phyloP scores from a whole-genome alignment of 2,113 vertebrate genomes.

The Plotosus lineatus region DNA sequence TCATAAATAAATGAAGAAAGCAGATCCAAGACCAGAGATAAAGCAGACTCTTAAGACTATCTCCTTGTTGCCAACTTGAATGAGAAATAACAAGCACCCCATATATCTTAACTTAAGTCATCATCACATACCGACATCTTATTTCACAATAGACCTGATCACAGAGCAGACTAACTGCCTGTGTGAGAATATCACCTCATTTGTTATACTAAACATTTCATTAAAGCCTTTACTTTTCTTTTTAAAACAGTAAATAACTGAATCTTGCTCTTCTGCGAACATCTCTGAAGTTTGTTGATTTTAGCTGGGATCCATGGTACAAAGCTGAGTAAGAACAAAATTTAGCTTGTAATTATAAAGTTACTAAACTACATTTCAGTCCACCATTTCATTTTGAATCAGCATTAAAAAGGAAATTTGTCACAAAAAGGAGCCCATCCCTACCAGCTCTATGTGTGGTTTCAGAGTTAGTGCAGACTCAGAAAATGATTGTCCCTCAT shows the following conservation, averaged over 20 bases:
- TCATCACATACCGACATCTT: neutral
- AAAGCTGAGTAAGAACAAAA: neutral
- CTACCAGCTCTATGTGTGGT: slow-evolving; percentile 11
- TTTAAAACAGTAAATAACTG: neutral
- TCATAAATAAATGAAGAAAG: slow-evolving; percentile 48
- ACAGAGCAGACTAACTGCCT: slow-evolving; percentile 4
- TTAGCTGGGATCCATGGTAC: neutral
- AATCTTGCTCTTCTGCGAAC: neutral
- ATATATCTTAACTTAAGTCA: slow-evolving; percentile 37
- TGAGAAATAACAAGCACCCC: slow-evolving; percentile 30
- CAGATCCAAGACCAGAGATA: slow-evolving; percentile 26
- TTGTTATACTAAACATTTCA: slow-evolving; percentile 30
- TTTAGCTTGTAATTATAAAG: neutral
- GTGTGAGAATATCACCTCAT: slow-evolving; percentile 3
- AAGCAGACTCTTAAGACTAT: slow-evolving; percentile 46
- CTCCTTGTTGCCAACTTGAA: slow-evolving; percentile 32
- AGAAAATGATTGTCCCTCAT: slow-evolving; percentile 31
- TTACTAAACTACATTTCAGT: neutral
- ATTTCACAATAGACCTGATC: neutral
- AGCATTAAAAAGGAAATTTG: neutral
- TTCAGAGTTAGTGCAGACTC: slow-evolving; percentile 25
- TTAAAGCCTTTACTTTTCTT: neutral
- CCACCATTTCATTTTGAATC: neutral
- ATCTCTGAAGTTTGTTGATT: neutral
- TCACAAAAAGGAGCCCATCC: neutral